Base-by-base conservation (phyloP, 2,113 vertebrate genomes). In the Toxotes jaculatrix region DNA sequence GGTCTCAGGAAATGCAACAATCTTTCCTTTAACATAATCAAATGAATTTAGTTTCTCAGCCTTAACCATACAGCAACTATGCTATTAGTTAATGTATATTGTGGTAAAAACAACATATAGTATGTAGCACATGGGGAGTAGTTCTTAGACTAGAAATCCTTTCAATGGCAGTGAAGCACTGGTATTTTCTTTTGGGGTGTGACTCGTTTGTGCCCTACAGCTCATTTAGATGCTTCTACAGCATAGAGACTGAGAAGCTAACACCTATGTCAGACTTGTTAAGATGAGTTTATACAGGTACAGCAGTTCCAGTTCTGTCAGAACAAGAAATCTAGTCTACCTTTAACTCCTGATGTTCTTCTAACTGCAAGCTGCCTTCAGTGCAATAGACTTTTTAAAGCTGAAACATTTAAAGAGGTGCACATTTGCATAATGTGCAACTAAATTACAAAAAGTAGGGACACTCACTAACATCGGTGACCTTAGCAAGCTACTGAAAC, bases 281-380 rank as follows among this genome's bases (percentile, higher is more conserved):
- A 38, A 62, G 82, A 83, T 85, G 64, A 11, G 84, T 85, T 86
- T 82, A 27, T 89, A 90, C 89, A 91, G 36, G 91, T 76, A 85
- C 12, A 56, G 74, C 83, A 77, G 61, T 16, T 70, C 55, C 64
- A 49, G 16, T 16, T 88, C 38, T 78, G 75, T 77, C 49, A 63
- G 62, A 72, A 56, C 42, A 79, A 65, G 65, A 80, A 78, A 75
- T 61, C 10, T 32, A 3, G 2, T 56, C 8, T 34, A 17, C 63
- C 10, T 72, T 73, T 69, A 32, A 10, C 49, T 12, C 32, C 9
- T 66, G 4, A 4, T 32, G 32, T 72, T 51, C 16, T 16, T 53
- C 45, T 12, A 27, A 19, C 49, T 57, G 31, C 34, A 67, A 77
- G 51, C 53, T 79, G 38, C 62, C 42, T 60, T 12, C 40, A 7